Base-by-base conservation (phyloP, 92 coral and sea anemone species). In the Umimayanthus kanabou region DNA sequence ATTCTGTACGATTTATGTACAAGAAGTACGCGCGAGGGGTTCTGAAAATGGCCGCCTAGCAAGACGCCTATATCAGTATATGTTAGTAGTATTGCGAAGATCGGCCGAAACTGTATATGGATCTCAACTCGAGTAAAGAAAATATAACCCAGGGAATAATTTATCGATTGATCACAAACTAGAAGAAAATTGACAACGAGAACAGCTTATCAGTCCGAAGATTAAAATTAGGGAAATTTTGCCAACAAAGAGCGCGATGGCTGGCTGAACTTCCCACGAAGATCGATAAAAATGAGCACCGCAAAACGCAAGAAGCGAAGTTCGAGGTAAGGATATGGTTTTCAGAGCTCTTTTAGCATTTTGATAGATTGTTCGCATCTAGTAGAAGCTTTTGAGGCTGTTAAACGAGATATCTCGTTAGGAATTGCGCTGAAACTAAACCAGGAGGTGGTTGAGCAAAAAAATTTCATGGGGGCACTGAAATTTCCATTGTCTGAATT, bases 251-350 rank as follows among this genome's bases (percentile, higher is more conserved):
- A 83, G 37, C 87, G 87, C 87, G 67, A 83, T 83, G 87, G 87
- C 87, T 83, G 87, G 76, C 25, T 83, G 78, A 83, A 83, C 78
- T 69, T 82, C 87, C 87, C 87, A 83, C 87, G 64, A 70, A 70
- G 14, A 71, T 39, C 87, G 87, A 83, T 83, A 83, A 83, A 83
- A 85, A 95, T 95, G 98, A 95, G 98, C 85, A 93, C 98, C 53
- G 94, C 94, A 47, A 95, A 95, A 67, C 88, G 98, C 82, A 95
- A 95, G 87, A 95, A 93, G 98, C 94, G 98, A 4, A 95, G 96
- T 81, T 93, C 96, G 67, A 95, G 98, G 98, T 95, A 93, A 81
- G 96, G 50, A 47, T 69, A 45, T 13, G 50, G 16, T 26, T 43
- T 83, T 69, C 33, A 23, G 6, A 25, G 42, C 65, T n/a, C 18